A percentile compares a stretch with the other conserved stretches of the same genome.
These are phyloP conservation scores for Odontothrips loti DNA, from an alignment of 2,888 invertebrate species.

Conservation along the genomic window DNA sequence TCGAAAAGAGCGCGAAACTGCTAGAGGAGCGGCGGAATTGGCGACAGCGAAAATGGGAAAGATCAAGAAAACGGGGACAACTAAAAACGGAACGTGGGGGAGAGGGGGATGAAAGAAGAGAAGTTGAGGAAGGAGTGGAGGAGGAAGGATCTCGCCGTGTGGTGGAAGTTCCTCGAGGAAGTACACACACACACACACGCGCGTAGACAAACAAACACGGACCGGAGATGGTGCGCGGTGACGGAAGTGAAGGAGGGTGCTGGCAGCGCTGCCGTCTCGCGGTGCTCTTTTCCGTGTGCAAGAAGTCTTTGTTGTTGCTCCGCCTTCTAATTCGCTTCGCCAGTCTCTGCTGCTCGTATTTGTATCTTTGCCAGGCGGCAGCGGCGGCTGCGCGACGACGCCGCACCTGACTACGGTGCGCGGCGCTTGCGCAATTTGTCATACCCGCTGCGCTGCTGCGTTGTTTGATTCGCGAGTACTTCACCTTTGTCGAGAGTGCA, in stretches of 20 bases:
- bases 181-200: not conserved
- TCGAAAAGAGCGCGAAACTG: too few relatives aligned
- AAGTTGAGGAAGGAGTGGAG: not conserved
- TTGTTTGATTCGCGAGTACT: too few relatives aligned
- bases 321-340: too few relatives aligned
- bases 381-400: not conserved
- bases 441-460: too few relatives aligned
- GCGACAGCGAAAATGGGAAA: too few relatives aligned
- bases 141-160: not conserved
- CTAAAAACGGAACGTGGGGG: too few relatives aligned
- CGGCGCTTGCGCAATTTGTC: too few relatives aligned
- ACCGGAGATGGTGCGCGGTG: conserved; percentile 12
- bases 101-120: not conserved
- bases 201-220: not conserved
- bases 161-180: not conserved
- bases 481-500: too few relatives aligned
- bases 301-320: not conserved
- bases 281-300: conserved; percentile 11
- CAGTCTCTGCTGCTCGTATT: too few relatives aligned
- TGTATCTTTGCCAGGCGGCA: not conserved
- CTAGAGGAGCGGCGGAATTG: too few relatives aligned
- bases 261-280: not conserved
- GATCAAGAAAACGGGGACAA: too few relatives aligned
- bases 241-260: conserved; percentile 9
- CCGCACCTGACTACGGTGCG: too few relatives aligned